Evolutionary conservation across 2,888 invertebrate species (phyloP).

Genomic region (Frankliniella intonsa): DNA sequence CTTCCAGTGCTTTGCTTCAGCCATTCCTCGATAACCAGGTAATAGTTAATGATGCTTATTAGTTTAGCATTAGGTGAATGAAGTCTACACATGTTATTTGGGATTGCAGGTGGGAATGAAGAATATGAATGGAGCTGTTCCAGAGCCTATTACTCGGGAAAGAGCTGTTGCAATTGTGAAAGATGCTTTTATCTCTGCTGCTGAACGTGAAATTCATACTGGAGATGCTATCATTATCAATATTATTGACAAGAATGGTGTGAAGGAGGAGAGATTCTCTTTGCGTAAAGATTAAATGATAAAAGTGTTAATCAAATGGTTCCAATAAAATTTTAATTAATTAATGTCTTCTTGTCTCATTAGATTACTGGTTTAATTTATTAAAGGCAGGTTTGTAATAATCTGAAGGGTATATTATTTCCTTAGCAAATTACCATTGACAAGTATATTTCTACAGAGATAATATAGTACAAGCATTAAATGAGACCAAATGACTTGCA

Average conservation of each 20-base stretch:
- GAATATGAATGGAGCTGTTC: slow-evolving; percentile 71
- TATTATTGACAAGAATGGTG: slow-evolving; percentile 82
- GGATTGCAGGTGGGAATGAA: slow-evolving; percentile 69
- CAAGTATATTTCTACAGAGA: background rate
- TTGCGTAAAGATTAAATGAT: slow-evolving; percentile 77
- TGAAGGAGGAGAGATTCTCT: slow-evolving; percentile 65
- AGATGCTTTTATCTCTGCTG: slow-evolving; percentile 96
- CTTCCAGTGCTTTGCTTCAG: slow-evolving; percentile 83
- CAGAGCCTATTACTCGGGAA: slow-evolving; percentile 65
- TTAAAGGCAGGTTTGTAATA: background rate
- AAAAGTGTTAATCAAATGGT: too few species aligned
- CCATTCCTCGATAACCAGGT: slow-evolving; percentile 94
- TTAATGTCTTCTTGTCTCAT: background rate
- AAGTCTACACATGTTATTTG: slow-evolving; percentile 30
- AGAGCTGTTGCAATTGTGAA: slow-evolving; percentile 80
- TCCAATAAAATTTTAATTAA: background rate
- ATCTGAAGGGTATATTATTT: too few species aligned
- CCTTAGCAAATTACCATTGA: background rate
- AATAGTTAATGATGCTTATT: slow-evolving; percentile 30
- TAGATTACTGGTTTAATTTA: background rate
- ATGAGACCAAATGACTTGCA: background rate
- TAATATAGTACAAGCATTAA: background rate
- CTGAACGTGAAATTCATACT: slow-evolving; percentile 96
- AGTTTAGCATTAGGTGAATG: background rate
- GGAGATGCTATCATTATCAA: slow-evolving; percentile 86